Base-by-base conservation (phyloP, 2,888 invertebrate species). In the Chorisops tibialis region DNA sequence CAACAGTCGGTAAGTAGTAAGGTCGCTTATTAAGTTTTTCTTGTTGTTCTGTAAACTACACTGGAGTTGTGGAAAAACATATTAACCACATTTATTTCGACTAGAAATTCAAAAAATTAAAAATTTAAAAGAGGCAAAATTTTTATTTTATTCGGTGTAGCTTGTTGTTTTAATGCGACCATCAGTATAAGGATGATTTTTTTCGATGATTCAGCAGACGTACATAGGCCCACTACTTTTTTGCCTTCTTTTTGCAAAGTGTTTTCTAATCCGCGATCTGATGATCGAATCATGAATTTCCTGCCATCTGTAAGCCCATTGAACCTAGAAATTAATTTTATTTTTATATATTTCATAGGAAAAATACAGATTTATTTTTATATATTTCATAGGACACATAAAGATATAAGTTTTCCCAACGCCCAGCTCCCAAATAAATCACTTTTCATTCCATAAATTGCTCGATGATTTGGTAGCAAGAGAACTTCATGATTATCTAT, bases 341-440 rank as follows among this genome's bases (percentile, higher is more conserved):
- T 11, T 45, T n/a, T 45, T 38, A 56, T 38, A 21, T n/a, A 16
- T 54, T 30, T 18, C 47, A 45, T 45, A n/a, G n/a, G 22, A n/a
- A n/a, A n/a, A n/a, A n/a, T n/a, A n/a, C n/a, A n/a, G n/a, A n/a
- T n/a, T n/a, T n/a, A n/a, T n/a, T n/a, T n/a, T n/a, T n/a, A 49
- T n/a, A n/a, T n/a, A n/a, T n/a, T n/a, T n/a, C n/a, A n/a, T n/a
- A n/a, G n/a, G n/a, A n/a, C n/a, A n/a, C n/a, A n/a, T n/a, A n/a
- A n/a, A n/a, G n/a, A n/a, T n/a, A n/a, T n/a, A n/a, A n/a, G n/a
- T n/a, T n/a, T 49, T 65, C 70, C 69, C 72, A 78, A 76, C 74
- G 83, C 87, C 94, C 95, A 96, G 49, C 89, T 88, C 19, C 96
- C 97, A 78, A 97, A 96, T 47, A 97, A 83, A 68, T 95, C 95